Evolutionary conservation across 2,113 vertebrate genomes (phyloP).

Genomic region (Neotragus moschatus): DNA sequence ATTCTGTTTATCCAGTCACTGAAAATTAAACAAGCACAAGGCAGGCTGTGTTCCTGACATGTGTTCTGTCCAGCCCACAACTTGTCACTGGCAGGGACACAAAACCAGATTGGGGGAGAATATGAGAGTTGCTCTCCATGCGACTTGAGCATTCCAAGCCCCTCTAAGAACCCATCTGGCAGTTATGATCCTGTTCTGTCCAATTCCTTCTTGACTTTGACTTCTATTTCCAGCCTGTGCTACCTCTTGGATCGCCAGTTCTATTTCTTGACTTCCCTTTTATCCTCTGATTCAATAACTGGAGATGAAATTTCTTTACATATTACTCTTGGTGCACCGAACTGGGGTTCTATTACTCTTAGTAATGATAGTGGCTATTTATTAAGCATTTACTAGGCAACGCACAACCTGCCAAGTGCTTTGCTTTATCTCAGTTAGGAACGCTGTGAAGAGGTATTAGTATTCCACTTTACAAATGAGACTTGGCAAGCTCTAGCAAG

Average conservation of each 20-base stretch:
- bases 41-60: background rate
- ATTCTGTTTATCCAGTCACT: background rate
- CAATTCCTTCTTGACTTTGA: background rate
- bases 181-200: background rate
- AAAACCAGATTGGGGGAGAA: background rate
- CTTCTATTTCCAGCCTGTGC: background rate
- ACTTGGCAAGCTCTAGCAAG: background rate
- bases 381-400: background rate
- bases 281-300: constrained; percentile 17
- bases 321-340: background rate
- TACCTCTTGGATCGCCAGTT: background rate
- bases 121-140: background rate
- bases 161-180: background rate
- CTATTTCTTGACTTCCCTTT: background rate
- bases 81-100: background rate
- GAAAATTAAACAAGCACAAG: background rate
- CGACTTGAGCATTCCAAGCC: background rate
- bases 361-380: background rate
- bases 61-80: background rate
- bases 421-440: background rate
- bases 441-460: background rate
- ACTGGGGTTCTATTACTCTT: background rate
- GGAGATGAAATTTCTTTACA: background rate
- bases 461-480: background rate
- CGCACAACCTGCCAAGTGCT: background rate